Conservation (phyloP, 2,888 invertebrate genomes). For the Petrophora chlorosata region DNA sequence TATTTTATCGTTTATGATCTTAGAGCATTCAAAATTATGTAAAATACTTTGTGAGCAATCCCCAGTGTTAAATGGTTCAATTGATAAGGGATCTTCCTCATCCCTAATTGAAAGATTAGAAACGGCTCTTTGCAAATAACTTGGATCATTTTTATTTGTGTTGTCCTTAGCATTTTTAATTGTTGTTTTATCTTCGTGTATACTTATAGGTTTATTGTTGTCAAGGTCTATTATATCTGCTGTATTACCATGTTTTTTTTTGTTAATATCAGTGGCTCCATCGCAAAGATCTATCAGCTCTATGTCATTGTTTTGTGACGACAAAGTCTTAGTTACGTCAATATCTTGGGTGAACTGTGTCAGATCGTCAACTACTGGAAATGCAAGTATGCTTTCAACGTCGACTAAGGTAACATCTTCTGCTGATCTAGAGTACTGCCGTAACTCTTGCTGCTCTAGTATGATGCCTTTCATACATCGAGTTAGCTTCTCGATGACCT, state of each 20-base stretch:
- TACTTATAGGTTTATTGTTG: too few species aligned
- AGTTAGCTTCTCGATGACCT: constrained; percentile 68
- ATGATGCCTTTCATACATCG: constrained; percentile 53
- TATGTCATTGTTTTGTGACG: constrained; percentile 7
- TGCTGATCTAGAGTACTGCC: neutral
- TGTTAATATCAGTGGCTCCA: too few species aligned
- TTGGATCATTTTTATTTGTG: neutral
- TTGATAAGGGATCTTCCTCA: constrained; percentile 6
- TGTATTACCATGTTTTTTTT: too few species aligned
- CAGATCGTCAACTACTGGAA: constrained; percentile 20
- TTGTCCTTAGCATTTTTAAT: neutral
- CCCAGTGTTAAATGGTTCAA: constrained; percentile 4
- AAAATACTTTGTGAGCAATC: constrained; percentile 50
- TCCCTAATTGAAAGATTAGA: constrained; percentile 39
- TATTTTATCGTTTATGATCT: neutral
- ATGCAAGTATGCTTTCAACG: constrained; percentile 1
- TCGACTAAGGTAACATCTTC: neutral
- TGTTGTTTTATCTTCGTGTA: too few species aligned
- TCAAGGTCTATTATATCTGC: too few species aligned
- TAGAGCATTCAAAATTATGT: constrained; percentile 16
- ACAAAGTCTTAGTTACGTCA: neutral
- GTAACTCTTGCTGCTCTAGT: constrained; percentile 39
- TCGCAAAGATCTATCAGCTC: neutral
- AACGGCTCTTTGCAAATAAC: constrained; percentile 37
- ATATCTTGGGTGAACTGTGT: constrained; percentile 31